phyloP scores from a whole-genome alignment of 2,113 vertebrate species.

The Solea senegalensis region DNA sequence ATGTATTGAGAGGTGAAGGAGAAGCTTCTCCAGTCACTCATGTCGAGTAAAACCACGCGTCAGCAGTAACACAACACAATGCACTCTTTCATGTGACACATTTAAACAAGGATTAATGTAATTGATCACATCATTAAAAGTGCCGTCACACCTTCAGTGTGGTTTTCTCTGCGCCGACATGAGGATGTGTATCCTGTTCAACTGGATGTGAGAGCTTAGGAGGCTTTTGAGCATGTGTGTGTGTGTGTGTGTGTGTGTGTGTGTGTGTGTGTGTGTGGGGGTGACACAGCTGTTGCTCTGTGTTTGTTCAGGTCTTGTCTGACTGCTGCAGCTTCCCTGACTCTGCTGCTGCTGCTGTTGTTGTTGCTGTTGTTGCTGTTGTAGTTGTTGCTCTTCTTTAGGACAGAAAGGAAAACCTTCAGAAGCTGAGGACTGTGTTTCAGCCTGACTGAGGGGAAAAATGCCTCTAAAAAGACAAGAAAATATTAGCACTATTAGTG shows the following conservation, averaged over 20 bases:
- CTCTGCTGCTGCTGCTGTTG: constrained; percentile 13
- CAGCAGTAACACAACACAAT: neutral
- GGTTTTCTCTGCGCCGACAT: neutral
- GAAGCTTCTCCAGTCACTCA: constrained; percentile 25
- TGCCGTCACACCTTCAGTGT: neutral
- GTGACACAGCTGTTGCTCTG: constrained; percentile 71
- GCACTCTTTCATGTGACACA: neutral
- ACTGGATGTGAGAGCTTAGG: constrained; percentile 24
- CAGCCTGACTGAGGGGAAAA: too few species aligned
- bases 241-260: constrained; percentile 22
- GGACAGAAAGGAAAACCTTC: constrained; percentile 37
- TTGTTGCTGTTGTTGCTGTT: constrained; percentile 30
- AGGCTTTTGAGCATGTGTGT: constrained; percentile 4
- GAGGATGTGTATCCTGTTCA: constrained; percentile 54
- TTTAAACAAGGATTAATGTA: neutral
- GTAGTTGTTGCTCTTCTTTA: constrained; percentile 39
- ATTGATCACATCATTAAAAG: neutral
- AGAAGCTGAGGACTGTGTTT: too few species aligned
- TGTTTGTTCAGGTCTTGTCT: constrained; percentile 66
- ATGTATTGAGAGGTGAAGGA: constrained; percentile 59
- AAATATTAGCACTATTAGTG: too few species aligned
- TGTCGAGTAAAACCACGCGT: constrained; percentile 1
- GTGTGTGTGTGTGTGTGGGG: constrained; percentile 30
- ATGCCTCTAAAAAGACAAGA: too few species aligned
- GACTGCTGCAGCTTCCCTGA: constrained; percentile 15